A percentile compares a stretch with the other conserved stretches of the same genome.
Conservation (phyloP, 2,888 invertebrate species). For the Pammene fasciana region DNA sequence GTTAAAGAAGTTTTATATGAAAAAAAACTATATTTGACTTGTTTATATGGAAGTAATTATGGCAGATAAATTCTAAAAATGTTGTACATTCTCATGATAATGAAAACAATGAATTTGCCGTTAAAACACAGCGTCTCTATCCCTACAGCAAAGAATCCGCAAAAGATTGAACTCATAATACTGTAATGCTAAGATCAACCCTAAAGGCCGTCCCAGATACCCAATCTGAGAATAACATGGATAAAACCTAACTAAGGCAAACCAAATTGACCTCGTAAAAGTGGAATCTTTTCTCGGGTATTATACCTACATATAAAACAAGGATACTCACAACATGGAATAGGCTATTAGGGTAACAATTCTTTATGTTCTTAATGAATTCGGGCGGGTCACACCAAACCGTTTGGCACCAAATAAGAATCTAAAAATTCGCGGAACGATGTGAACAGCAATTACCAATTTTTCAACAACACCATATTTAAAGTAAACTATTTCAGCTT, state of each 20-base stretch:
- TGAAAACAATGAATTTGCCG: conserved; percentile 2
- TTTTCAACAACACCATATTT: no score
- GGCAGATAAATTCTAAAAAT: no score
- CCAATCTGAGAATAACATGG: conserved; percentile 14
- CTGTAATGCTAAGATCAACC: conserved; percentile 16
- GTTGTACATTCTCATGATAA: neutral
- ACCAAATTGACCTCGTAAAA: conserved; percentile 9
- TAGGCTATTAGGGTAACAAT: no score
- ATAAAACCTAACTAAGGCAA: conserved; percentile 6
- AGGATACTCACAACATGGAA: neutral
- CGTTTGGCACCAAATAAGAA: no score
- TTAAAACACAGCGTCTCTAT: neutral
- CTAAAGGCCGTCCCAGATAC: conserved; percentile 4
- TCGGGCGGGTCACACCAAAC: no score
- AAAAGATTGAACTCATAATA: conserved; percentile 22
- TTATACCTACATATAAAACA: conserved; percentile 7
- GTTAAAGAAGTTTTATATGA: no score
- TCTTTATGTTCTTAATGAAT: no score
- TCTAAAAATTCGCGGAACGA: no score
- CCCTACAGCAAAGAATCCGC: conserved; percentile 6
- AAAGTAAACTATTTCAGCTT: no score
- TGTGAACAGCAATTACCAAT: no score
- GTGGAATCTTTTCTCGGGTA: conserved; percentile 1
- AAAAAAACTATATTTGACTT: no score
- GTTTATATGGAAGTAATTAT: no score